phyloP scores from a whole-genome alignment of 2,797 vertebrate species.

The Brotula barbata region DNA sequence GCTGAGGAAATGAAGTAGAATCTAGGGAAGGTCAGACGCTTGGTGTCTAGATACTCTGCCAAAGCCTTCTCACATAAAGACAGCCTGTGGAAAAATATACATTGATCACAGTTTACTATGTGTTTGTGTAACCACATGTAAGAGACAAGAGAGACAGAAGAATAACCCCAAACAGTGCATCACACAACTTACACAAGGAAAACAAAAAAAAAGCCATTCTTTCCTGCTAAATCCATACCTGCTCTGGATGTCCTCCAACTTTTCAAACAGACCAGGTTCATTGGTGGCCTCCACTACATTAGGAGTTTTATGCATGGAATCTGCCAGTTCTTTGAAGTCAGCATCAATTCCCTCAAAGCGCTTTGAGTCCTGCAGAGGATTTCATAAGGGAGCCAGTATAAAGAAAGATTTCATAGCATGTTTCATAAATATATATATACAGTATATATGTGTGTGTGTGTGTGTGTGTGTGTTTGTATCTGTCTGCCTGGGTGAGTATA shows the following conservation, averaged over 20 bases:
- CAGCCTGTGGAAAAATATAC: conserved; percentile 78
- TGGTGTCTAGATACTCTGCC: conserved; percentile 93
- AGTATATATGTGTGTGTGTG: conserved; percentile 9
- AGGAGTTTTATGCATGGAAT: conserved; percentile 82
- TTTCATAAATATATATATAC: conserved; percentile 59
- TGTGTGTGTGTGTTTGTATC: not conserved
- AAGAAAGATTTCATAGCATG: conserved; percentile 64
- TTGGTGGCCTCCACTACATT: conserved; percentile 92
- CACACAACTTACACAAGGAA: conserved; percentile 4
- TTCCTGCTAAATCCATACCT: conserved; percentile 46
- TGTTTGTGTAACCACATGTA: conserved; percentile 8
- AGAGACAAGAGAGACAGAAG: not conserved
- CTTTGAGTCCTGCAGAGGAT: conserved; percentile 84
- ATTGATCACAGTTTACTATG: not conserved
- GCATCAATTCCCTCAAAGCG: conserved; percentile 89
- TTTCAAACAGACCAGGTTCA: conserved; percentile 84
- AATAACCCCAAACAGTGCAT: no score
- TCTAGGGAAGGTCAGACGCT: conserved; percentile 91
- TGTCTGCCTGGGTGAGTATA: not conserved
- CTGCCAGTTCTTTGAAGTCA: conserved; percentile 90
- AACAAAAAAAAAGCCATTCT: conserved; percentile 1
- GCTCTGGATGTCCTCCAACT: conserved; percentile 89
- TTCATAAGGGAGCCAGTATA: conserved; percentile 52
- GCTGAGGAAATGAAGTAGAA: conserved; percentile 98
- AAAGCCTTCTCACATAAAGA: conserved; percentile 94